These are phyloP conservation scores for Malurus splendens DNA, from an alignment of 2,797 vertebrate genomes.

Conservation along the genomic window DNA sequence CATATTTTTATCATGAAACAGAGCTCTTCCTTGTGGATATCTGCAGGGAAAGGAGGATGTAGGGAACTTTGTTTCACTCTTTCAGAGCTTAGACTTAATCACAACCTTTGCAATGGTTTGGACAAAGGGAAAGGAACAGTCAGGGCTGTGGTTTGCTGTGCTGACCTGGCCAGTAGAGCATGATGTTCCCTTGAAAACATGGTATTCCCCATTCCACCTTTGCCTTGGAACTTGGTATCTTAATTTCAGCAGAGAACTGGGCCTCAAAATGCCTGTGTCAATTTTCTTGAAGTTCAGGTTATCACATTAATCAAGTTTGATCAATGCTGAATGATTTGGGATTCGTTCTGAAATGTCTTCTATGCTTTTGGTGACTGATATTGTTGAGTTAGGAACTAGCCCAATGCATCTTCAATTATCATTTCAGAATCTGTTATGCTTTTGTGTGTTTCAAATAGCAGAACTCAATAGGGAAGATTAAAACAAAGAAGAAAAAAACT, in stretches of 20 bases:
- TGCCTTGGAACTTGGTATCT: fast-evolving
- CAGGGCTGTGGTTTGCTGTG: background rate
- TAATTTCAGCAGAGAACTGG: background rate
- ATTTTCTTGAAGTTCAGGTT: background rate
- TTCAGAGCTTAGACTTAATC: background rate
- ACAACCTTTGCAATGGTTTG: background rate
- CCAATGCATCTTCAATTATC: background rate
- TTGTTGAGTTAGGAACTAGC: background rate
- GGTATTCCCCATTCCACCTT: background rate
- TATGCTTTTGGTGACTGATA: background rate
- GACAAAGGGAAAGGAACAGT: background rate
- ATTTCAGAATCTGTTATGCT: background rate
- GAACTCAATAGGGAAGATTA: background rate
- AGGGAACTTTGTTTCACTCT: background rate
- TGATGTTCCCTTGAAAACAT: background rate
- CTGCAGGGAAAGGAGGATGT: background rate
- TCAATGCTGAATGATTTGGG: background rate
- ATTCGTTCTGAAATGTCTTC: background rate
- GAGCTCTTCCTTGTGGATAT: background rate
- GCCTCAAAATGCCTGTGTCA: background rate
- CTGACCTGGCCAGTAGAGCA: background rate
- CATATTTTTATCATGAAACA: background rate
- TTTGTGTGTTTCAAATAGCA: background rate
- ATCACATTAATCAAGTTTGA: background rate
- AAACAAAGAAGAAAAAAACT: background rate